phyloP scores from a whole-genome alignment of 2,888 invertebrate genomes.

The Dysmachus trigonus region DNA sequence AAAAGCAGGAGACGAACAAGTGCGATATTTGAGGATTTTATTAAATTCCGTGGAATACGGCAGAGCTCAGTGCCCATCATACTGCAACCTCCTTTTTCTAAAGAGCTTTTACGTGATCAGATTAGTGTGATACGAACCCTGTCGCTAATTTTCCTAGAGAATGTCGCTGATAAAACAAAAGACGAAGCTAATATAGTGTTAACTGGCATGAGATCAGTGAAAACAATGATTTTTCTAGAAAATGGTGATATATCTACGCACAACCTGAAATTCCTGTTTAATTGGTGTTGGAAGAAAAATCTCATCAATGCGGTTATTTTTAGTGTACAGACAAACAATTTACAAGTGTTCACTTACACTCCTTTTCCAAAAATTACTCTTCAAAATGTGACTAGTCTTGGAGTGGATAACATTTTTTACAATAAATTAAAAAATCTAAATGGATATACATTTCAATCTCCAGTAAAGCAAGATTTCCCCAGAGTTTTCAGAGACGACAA shows the following conservation, averaged over 20 bases:
- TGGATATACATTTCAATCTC: conserved; percentile 17
- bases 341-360: not conserved
- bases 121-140: not conserved
- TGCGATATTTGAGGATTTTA: not conserved
- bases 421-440: conserved; percentile 1
- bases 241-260: not conserved
- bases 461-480: conserved; percentile 2
- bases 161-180: not conserved
- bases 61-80: not conserved
- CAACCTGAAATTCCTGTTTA: not conserved
- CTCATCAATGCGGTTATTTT: not conserved
- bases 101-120: not conserved
- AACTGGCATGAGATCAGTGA: not conserved
- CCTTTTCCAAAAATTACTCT: conserved; percentile 1
- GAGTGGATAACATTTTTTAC: not conserved
- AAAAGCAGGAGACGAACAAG: not conserved
- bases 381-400: not conserved
- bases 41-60: not conserved
- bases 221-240: not conserved
- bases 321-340: not conserved
- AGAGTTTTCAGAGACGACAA: not conserved
- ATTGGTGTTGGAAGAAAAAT: conserved; percentile 1
- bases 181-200: not conserved
- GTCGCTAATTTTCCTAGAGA: not conserved
- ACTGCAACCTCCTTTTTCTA: not conserved